Base-by-base conservation (phyloP, 64 coral and sea anemone genomes). In the Acropora yongei region DNA sequence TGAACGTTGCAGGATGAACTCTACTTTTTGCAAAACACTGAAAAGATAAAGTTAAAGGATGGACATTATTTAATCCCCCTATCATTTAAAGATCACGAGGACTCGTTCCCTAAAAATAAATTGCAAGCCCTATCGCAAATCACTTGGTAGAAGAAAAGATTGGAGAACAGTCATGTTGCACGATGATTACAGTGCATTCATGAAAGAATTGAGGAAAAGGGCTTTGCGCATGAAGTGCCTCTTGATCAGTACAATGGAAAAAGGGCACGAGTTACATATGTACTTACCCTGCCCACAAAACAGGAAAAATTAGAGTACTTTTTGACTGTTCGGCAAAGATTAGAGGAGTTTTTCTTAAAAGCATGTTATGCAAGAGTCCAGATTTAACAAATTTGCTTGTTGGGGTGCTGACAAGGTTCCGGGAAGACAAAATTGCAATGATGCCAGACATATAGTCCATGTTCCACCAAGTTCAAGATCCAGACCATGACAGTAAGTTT, bases 341-440 rank as follows among this genome's bases (percentile, higher is more conserved):
- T 46, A 42, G 30, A 2, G 83, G 67, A 43, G 39, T 16, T 12
- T 86, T 68, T 9, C 67, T 86, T 30, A 86, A 86, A 6, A 19
- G 47, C 48, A 19, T 50, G 16, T 17, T 86, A 9, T 41, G 51
- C 14, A 68, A 74, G 49, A 68, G 83, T 17, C 67, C 83, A 8
- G 83, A 86, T n/a, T 78, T 86, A 74, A 86, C 83, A 4, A 55
- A 86, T 53, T 55, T 18, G 10, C 20, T 87, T 13, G 20, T 75
- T 73, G 84, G 84, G 16, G 71, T 87, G 6, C 18, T 87, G 2
- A 87, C 40, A 18, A 51, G 84, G 45, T 87, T 87, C 66, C n/a
- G 84, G 6, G 66, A 87, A 47, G 84, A 75, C 19, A 51, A 11
- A 8, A 30, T 87, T 40, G 84, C 68, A 6, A 17, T 87, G 1